Conservation (phyloP, 2,113 vertebrate species). For the Coptodon bakossiorum region DNA sequence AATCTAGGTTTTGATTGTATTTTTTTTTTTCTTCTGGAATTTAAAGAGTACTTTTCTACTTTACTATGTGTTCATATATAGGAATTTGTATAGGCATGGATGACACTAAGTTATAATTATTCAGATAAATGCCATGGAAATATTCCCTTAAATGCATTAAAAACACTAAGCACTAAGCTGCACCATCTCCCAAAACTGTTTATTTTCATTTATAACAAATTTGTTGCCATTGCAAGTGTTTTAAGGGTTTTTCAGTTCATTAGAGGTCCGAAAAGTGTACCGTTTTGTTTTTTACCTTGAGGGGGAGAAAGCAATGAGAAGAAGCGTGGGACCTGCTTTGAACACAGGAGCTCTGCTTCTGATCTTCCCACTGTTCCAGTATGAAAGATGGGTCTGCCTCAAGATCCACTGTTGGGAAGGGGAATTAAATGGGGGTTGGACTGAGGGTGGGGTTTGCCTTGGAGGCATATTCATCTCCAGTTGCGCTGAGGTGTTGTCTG, state of each 20-base stretch:
- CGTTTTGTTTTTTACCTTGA: slow-evolving; percentile 29
- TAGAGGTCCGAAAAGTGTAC: not conserved
- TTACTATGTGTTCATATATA: not conserved
- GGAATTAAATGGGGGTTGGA: slow-evolving; percentile 34
- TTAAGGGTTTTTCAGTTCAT: not conserved
- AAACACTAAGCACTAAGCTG: not conserved
- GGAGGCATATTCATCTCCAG: slow-evolving; percentile 45
- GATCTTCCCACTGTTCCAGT: slow-evolving; percentile 44
- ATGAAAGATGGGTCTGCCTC: slow-evolving; percentile 48
- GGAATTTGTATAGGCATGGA: not conserved
- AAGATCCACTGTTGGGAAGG: slow-evolving; percentile 32
- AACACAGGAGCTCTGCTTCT: slow-evolving; percentile 44
- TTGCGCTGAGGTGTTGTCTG: slow-evolving; percentile 43
- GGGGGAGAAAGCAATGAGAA: slow-evolving; percentile 38
- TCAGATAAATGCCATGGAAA: not conserved
- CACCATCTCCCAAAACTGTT: not conserved
- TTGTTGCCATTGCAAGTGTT: not conserved
- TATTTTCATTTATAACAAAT: not conserved
- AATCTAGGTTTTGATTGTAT: not conserved
- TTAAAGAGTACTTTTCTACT: not conserved
- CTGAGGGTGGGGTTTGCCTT: slow-evolving; percentile 54
- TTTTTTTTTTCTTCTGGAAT: not conserved
- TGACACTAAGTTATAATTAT: not conserved
- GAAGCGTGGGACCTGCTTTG: slow-evolving; percentile 63
- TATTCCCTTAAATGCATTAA: not conserved